Base-by-base conservation (phyloP, 2,797 vertebrate species). In the Pagetopsis macropterus region DNA sequence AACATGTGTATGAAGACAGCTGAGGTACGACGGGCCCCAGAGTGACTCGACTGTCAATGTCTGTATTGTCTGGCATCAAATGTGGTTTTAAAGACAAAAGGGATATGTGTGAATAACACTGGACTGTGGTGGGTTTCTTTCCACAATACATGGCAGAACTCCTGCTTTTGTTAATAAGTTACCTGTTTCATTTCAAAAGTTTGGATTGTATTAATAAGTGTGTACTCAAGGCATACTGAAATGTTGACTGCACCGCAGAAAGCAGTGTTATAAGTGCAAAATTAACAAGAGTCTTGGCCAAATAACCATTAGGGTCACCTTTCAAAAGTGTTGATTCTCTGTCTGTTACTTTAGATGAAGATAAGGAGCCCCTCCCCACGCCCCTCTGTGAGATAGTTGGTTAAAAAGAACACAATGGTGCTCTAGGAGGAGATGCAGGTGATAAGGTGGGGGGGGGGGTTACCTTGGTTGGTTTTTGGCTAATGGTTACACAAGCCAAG, bases 11-110 rank as follows among this genome's bases (percentile, higher is more conserved):
- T 33, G 48, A 69, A 50, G 81, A 85, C 72, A 82, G 86, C 70
- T 58, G 72, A 76, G 76, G 65, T 68, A 82, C 77, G 66, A 70
- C n/a, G 40, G 72, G 43, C 75, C 68, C 67, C 45, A 33, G 66
- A 81, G 78, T 86, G 87, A 84, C 83, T 86, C 75, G 44, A 73
- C 81, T 86, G 82, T 84, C 86, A 87, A 69, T 87, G 84, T 81
- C 62, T 77, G 65, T 70, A 70, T 66, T 66, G 56, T 69, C 46
- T 69, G 11, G 67, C 57, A 69, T 81, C 66, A 81, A 78, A 81
- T 54, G 27, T 52, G 46, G 31, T 75, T 51, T 48, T 66, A 10
- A 14, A 63, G 77, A 65, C 57, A 66, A 79, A 75, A 82, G 50
- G 40, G 72, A 70, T 76, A 40, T 49, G 19, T 75, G 56, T 70